A percentile compares a stretch with the other conserved stretches of the same genome.
Conservation (phyloP, 2,797 vertebrate species). For the Enteromius radiatus region DNA sequence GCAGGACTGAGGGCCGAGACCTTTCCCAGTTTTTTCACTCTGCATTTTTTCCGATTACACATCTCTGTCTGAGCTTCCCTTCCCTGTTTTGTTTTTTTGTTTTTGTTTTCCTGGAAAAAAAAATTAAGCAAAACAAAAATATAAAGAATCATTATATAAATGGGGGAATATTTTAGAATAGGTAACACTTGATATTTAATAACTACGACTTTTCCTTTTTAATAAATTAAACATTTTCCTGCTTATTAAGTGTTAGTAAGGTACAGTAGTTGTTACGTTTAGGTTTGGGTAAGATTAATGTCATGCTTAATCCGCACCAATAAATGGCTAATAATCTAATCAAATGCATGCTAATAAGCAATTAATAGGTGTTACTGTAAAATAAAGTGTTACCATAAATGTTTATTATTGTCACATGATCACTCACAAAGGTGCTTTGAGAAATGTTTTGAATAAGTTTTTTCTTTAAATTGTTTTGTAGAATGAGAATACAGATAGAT, state of each 20-base stretch:
- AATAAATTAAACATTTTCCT: no score
- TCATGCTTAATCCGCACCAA: no score
- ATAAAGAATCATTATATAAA: not conserved
- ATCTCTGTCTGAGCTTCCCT: conserved; percentile 35
- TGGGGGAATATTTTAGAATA: not conserved
- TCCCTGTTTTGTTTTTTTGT: conserved; percentile 58
- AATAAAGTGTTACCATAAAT: not conserved
- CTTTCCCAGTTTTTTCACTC: conserved; percentile 74
- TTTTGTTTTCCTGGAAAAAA: not conserved
- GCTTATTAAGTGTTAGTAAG: no score
- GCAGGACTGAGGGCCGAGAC: conserved; percentile 67
- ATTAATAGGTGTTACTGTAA: no score
- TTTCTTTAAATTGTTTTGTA: no score
- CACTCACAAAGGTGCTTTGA: not conserved
- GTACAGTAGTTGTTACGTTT: no score
- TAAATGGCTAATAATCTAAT: no score
- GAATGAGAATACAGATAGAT: not conserved
- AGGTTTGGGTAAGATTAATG: no score
- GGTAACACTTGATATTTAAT: no score
- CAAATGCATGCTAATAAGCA: no score
- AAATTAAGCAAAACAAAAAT: conserved; percentile 2
- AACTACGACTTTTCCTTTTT: no score
- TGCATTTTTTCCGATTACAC: conserved; percentile 72
- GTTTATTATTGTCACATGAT: conserved; percentile 12
- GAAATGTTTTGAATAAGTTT: not conserved